Base-by-base conservation (phyloP, 2,888 invertebrate species). In the Drosophila borborema region DNA sequence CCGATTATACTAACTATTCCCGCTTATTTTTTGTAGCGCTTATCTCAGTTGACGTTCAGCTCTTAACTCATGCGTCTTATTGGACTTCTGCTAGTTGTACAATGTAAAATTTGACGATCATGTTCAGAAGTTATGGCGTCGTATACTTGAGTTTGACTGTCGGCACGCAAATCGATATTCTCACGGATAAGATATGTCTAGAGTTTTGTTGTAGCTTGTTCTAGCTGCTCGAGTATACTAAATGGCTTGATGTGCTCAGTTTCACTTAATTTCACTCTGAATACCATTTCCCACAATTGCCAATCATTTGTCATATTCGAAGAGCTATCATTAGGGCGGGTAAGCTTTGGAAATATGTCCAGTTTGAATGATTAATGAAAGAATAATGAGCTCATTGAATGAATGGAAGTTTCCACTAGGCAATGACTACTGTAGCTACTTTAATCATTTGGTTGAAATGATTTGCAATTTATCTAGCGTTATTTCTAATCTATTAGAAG, bases 161-260 rank as follows among this genome's bases (percentile, higher is more conserved):
- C 48, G 48, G 62, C 59, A 65, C 56, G 59, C 55, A 66, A 74
- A 55, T 45, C 45, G 41, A 53, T 55, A 43, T 38, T 55, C 53
- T 34, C 34, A 51, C 16, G 78, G 78, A 78, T 78, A 76, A 80
- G 78, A 78, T 80, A 80, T 67, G 76, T 62, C n/a, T 48, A 43
- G 45, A 38, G 10, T 5, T 38, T 48, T 28, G 23, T 40, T 34
- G 20, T 10, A 14, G 12, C 34, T 31, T 3, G 31, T 16, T 12
- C 14, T n/a, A 59, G 3, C 4, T 40, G 8, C 18, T 38, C 31
- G 20, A 14, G 3, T 40, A 5, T 31, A 68, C 43, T 58, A 31
- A 58, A 31, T 43, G 9, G 3, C 9, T 31, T n/a, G n/a, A 28
- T 40, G 6, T 28, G 28, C 23, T 16, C 34, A 55, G 45, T 51